A percentile compares a stretch with the other conserved stretches of the same genome.
Conservation (phyloP, 2,113 vertebrate genomes). For the Passer domesticus region DNA sequence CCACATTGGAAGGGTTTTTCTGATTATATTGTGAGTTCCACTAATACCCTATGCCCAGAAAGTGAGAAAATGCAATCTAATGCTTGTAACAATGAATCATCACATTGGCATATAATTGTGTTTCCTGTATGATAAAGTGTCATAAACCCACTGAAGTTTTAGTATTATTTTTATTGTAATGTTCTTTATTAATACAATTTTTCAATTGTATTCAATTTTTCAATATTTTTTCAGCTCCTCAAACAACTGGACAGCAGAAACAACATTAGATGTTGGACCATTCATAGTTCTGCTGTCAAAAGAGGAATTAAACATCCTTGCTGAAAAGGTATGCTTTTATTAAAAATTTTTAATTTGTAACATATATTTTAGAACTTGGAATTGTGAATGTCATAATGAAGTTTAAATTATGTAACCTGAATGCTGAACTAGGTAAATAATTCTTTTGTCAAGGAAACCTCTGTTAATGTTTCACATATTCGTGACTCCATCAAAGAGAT, state of each 20-base stretch:
- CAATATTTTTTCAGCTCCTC: slow-evolving; percentile 38
- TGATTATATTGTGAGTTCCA: neutral
- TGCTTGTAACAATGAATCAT: neutral
- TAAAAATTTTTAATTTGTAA: neutral
- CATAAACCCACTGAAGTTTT: neutral
- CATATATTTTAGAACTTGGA: neutral
- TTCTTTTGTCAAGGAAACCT: neutral
- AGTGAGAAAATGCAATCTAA: neutral
- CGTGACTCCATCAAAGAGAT: neutral
- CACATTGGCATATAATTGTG: neutral
- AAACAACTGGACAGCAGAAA: slow-evolving; percentile 76
- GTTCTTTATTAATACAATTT: neutral
- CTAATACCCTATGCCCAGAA: neutral
- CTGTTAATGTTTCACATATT: neutral
- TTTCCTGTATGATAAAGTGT: neutral
- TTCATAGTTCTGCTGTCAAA: slow-evolving; percentile 73
- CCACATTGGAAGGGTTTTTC: neutral
- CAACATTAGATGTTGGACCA: slow-evolving; percentile 69
- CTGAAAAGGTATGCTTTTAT: slow-evolving; percentile 72
- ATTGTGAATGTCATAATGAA: neutral
- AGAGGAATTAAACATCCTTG: slow-evolving; percentile 68
- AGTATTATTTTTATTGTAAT: neutral
- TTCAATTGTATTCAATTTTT: neutral
- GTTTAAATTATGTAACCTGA: neutral
- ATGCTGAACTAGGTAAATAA: neutral